phyloP scores from a whole-genome alignment of 2,113 vertebrate species.

The Entelurus aequoreus region DNA sequence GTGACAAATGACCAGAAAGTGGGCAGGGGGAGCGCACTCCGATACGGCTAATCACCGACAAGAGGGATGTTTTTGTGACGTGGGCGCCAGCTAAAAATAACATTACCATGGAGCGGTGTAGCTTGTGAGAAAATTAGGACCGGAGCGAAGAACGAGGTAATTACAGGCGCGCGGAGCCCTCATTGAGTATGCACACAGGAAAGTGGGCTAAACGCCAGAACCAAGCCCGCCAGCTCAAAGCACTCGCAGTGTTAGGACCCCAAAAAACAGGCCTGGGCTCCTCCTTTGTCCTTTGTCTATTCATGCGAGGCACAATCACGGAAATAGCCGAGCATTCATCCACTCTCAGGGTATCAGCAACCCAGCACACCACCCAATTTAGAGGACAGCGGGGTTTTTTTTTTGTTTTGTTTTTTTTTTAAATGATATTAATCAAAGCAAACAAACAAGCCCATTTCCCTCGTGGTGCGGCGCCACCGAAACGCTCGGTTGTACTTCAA shows the following conservation, averaged over 20 bases:
- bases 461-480: conserved; percentile 16
- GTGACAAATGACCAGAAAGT: conserved; percentile 15
- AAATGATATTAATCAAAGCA: conserved; percentile 19
- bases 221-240: conserved; percentile 25
- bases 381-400: not conserved
- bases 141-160: conserved; percentile 60
- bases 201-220: conserved; percentile 50
- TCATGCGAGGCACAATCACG: conserved; percentile 5
- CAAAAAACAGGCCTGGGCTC: conserved; percentile 13
- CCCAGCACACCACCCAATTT: not conserved
- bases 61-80: conserved; percentile 45
- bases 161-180: conserved; percentile 57
- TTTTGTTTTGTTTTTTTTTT: not conserved
- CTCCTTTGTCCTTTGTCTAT: conserved; percentile 14
- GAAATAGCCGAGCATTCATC: conserved; percentile 7
- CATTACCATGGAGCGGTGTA: conserved; percentile 46
- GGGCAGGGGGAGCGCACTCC: not conserved
- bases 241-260: conserved; percentile 35
- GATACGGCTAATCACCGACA: not conserved
- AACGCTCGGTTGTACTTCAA: conserved; percentile 31
- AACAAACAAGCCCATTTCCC: conserved; percentile 10
- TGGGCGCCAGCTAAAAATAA: conserved; percentile 72
- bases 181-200: conserved; percentile 74
- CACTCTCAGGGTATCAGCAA: not conserved
- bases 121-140: conserved; percentile 50